Conservation (phyloP, 1,140 invertebrate genomes). For the Drosophila kurseongensis region DNA sequence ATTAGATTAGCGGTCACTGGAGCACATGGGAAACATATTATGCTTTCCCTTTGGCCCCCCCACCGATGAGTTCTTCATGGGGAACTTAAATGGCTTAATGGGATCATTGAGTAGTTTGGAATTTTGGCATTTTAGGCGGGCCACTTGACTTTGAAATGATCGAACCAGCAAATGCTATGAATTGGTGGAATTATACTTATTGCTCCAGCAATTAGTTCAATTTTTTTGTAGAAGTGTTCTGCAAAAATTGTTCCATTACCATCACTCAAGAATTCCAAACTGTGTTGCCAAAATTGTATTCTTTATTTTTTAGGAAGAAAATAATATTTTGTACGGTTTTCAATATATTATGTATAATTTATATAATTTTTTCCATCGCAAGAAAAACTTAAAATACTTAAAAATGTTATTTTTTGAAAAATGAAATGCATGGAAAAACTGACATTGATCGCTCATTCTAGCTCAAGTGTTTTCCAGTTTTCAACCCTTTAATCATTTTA, state of each 20-base stretch:
- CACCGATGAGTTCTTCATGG: background rate
- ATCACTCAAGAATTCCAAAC: background rate
- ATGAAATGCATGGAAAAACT: no score
- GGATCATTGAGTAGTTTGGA: constrained; percentile 24
- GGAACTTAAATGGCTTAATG: constrained; percentile 23
- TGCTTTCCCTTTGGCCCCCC: constrained; percentile 1
- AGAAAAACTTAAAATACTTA: no score
- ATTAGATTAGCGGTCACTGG: constrained; percentile 65
- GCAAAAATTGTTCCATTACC: background rate
- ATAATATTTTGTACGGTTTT: no score
- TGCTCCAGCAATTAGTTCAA: constrained; percentile 8
- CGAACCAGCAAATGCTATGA: background rate
- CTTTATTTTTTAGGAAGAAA: background rate
- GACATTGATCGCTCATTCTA: background rate
- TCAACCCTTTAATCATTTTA: background rate
- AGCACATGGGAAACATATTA: constrained; percentile 38
- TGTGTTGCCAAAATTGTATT: background rate
- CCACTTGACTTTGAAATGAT: constrained; percentile 41
- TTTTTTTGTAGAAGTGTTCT: background rate
- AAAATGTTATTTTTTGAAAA: background rate
- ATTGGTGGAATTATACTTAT: background rate
- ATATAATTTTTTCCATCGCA: no score
- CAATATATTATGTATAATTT: no score
- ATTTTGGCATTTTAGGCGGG: constrained; percentile 2
- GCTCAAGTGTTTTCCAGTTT: background rate